A percentile compares a stretch with the other conserved stretches of the same genome.
phyloP scores from a whole-genome alignment of 2,113 vertebrate species.

The Bombycilla garrulus region DNA sequence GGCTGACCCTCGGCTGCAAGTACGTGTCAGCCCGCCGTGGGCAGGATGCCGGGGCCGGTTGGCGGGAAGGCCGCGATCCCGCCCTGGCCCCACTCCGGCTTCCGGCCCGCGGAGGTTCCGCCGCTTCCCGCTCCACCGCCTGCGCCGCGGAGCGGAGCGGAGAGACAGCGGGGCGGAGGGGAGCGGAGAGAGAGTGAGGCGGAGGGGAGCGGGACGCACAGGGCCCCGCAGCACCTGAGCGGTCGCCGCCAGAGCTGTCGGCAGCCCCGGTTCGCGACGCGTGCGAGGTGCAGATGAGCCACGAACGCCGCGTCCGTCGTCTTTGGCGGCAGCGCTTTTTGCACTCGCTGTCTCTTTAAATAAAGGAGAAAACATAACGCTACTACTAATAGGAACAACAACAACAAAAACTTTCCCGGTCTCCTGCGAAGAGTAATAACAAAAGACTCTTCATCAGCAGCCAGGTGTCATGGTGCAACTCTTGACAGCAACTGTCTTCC shows the following conservation, averaged over 20 bases:
- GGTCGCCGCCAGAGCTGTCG: background rate
- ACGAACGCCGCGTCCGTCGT: too few relatives aligned
- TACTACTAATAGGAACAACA: background rate
- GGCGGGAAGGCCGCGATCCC: background rate
- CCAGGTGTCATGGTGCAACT: slow-evolving; percentile 95
- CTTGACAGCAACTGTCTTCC: slow-evolving; percentile 93
- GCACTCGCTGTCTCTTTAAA: slow-evolving; percentile 67
- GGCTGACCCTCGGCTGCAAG: too few relatives aligned
- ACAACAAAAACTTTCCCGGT: slow-evolving; percentile 77
- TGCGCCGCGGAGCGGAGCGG: background rate
- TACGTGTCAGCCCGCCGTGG: fast-evolving
- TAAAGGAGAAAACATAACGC: background rate
- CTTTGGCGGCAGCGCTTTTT: background rate
- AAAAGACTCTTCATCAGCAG: slow-evolving; percentile 85
- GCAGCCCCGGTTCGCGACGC: background rate
- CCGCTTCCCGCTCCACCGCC: background rate
- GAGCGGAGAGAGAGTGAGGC: background rate
- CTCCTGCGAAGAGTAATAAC: slow-evolving; percentile 80
- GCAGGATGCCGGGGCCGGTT: background rate
- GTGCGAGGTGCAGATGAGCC: background rate
- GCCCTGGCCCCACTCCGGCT: fast-evolving
- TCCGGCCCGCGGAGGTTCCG: background rate
- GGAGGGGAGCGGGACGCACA: too few relatives aligned
- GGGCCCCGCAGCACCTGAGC: too few relatives aligned
- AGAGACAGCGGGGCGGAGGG: background rate